Conservation (phyloP, 1,140 invertebrate genomes). For the Papilio polytes region DNA sequence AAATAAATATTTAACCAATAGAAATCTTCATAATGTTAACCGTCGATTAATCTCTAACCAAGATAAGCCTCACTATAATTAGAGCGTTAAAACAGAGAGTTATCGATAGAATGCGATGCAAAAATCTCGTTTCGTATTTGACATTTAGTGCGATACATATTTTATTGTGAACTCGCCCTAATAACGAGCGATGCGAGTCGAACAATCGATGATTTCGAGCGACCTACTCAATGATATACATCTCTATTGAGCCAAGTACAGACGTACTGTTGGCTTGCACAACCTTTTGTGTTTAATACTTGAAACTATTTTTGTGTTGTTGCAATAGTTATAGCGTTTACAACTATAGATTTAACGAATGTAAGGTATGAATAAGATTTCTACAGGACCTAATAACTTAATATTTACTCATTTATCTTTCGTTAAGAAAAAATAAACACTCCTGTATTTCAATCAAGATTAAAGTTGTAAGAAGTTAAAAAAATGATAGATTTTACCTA, state of each 20-base stretch:
- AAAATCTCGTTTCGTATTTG: slow-evolving; percentile 35
- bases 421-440: no score
- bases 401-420: no score
- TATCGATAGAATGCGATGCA: slow-evolving; percentile 30
- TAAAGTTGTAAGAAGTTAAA: no score
- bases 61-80: slow-evolving; percentile 37
- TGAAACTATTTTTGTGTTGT: slow-evolving; percentile 25
- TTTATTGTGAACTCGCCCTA: slow-evolving; percentile 38
- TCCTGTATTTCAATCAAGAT: no score
- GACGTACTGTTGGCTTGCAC: slow-evolving; percentile 22
- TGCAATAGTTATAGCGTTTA: not conserved
- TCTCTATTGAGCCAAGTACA: slow-evolving; percentile 42
- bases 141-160: slow-evolving; percentile 34
- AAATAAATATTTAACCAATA: slow-evolving; percentile 36
- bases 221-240: slow-evolving; percentile 60
- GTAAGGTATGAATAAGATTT: not conserved
- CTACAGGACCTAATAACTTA: no score
- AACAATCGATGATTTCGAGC: slow-evolving; percentile 69
- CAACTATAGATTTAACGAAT: not conserved
- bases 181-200: slow-evolving; percentile 44
- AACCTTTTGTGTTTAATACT: slow-evolving; percentile 36
- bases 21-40: slow-evolving; percentile 31
- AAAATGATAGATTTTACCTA: not conserved
- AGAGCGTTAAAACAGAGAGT: slow-evolving; percentile 34
- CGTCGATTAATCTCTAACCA: slow-evolving; percentile 36